Conservation (phyloP, 2,113 vertebrate genomes). For the Dissostichus mawsoni region DNA sequence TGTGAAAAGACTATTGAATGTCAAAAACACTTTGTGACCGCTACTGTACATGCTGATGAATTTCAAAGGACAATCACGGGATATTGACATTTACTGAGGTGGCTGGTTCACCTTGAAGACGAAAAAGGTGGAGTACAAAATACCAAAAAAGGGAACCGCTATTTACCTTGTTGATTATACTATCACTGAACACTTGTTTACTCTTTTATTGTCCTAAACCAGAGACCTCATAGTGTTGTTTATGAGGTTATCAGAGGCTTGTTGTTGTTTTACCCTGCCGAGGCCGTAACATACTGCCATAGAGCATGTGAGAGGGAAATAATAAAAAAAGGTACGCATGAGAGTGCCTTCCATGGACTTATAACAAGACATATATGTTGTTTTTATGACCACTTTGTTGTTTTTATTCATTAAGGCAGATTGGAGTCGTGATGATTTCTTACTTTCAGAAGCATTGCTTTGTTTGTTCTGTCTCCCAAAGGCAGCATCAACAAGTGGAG, state of each 20-base stretch:
- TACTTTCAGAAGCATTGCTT: neutral
- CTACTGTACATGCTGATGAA: neutral
- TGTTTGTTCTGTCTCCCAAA: neutral
- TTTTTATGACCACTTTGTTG: neutral
- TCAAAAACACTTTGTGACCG: slow-evolving; percentile 35
- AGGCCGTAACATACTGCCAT: neutral
- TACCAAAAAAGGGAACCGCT: slow-evolving; percentile 36
- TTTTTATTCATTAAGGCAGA: neutral
- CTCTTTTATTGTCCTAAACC: slow-evolving; percentile 23
- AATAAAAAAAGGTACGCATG: slow-evolving; percentile 29
- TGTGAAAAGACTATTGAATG: slow-evolving; percentile 42
- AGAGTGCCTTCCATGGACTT: slow-evolving; percentile 41
- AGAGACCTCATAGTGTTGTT: slow-evolving; percentile 21
- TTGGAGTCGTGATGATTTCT: neutral
- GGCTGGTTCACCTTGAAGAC: slow-evolving; percentile 66
- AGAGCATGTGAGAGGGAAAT: neutral
- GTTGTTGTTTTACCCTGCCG: slow-evolving; percentile 6
- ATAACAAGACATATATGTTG: neutral
- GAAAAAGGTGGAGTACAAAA: neutral
- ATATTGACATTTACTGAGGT: slow-evolving; percentile 40
- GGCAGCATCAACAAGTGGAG: neutral
- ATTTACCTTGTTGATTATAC: slow-evolving; percentile 18
- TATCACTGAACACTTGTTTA: slow-evolving; percentile 13
- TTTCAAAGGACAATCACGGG: slow-evolving; percentile 2
- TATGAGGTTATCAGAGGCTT: neutral